Conservation (phyloP, 2,113 vertebrate species). For the Hemibagrus wyckioides region DNA sequence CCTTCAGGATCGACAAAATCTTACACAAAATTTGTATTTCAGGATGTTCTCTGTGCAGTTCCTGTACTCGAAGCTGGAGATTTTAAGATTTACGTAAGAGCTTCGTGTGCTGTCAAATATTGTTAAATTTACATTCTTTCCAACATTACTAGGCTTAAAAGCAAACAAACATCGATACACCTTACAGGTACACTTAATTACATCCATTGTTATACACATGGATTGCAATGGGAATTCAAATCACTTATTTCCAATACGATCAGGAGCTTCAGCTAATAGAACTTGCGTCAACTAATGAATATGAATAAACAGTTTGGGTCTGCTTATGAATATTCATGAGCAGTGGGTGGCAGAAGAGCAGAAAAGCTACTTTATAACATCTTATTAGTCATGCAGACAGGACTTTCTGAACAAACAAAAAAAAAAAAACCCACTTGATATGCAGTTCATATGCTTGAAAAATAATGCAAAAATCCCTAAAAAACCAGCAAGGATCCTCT, state of each 20-base stretch:
- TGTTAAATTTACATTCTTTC: not conserved
- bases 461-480: not conserved
- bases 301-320: not conserved
- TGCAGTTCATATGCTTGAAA: not conserved
- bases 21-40: not conserved
- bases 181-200: not conserved
- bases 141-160: too few species aligned
- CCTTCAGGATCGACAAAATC: not conserved
- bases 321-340: conserved; percentile 17
- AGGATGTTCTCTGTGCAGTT: not conserved
- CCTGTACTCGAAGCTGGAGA: not conserved
- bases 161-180: not conserved
- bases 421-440: not conserved
- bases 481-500: not conserved
- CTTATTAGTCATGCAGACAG: conserved; percentile 1
- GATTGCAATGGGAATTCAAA: not conserved
- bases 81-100: not conserved
- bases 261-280: not conserved
- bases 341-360: not conserved
- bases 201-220: not conserved
- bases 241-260: not conserved
- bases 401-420: not conserved
- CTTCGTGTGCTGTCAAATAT: not conserved
- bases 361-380: not conserved
- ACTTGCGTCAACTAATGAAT: not conserved